A percentile compares a stretch with the other conserved stretches of the same genome.
phyloP scores from a whole-genome alignment of 2,113 vertebrate species.

The Gasterosteus aculeatus region DNA sequence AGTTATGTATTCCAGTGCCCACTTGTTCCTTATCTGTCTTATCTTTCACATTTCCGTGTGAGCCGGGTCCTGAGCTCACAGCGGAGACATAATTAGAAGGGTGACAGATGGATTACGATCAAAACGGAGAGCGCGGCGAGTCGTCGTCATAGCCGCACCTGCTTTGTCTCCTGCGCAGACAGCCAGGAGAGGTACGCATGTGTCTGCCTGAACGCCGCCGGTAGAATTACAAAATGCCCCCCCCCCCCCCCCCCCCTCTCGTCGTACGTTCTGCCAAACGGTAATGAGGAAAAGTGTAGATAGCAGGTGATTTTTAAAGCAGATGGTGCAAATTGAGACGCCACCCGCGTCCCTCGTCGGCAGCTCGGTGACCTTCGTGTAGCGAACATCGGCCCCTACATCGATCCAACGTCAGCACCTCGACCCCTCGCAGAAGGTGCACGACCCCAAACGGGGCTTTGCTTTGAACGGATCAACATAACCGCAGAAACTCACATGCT shows the following conservation, averaged over 20 bases:
- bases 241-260: neutral
- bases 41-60: slow-evolving; percentile 61
- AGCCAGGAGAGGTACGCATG: slow-evolving; percentile 57
- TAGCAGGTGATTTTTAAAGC: slow-evolving; percentile 62
- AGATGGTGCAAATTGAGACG: slow-evolving; percentile 69
- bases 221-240: slow-evolving; percentile 49
- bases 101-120: slow-evolving; percentile 78
- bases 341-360: neutral
- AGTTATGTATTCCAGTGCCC: slow-evolving; percentile 62
- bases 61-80: slow-evolving; percentile 50
- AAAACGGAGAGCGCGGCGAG: slow-evolving; percentile 70
- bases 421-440: slow-evolving; percentile 58
- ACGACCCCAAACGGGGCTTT: slow-evolving; percentile 57
- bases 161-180: slow-evolving; percentile 68
- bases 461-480: slow-evolving; percentile 78
- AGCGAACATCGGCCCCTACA: slow-evolving; percentile 70
- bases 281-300: slow-evolving; percentile 43
- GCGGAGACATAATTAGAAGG: slow-evolving; percentile 71
- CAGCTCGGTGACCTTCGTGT: slow-evolving; percentile 70
- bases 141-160: slow-evolving; percentile 65
- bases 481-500: slow-evolving; percentile 32
- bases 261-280: slow-evolving; percentile 32
- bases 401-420: slow-evolving; percentile 75
- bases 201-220: slow-evolving; percentile 52
- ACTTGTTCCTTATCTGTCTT: slow-evolving; percentile 63